These are phyloP conservation scores for Alfaro cultratus DNA, from an alignment of 2,797 vertebrate species.

Conservation along the genomic window DNA sequence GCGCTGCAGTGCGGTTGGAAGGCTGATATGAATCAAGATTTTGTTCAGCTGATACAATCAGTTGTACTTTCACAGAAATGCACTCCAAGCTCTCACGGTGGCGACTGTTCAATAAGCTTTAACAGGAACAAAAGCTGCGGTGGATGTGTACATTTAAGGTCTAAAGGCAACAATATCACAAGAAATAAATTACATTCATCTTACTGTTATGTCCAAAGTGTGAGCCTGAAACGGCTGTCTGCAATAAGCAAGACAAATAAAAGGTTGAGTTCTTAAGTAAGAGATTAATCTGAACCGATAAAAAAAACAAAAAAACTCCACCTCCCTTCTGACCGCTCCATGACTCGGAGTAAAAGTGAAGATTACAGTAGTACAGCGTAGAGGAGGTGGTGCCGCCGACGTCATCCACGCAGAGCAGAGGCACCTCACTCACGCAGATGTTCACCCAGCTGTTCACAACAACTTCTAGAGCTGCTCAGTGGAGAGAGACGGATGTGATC, in stretches of 20 bases:
- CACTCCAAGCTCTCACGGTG: background rate
- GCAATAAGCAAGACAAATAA: background rate
- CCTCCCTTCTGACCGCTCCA: background rate
- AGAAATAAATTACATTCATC: background rate
- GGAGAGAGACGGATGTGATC: constrained; percentile 22
- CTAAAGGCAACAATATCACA: background rate
- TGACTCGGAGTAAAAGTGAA: background rate
- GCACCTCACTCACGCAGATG: constrained; percentile 67
- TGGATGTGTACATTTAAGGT: background rate
- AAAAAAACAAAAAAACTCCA: background rate
- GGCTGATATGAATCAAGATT: constrained; percentile 1
- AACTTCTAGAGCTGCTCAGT: constrained; percentile 57
- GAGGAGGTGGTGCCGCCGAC: constrained; percentile 21
- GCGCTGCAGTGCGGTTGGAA: background rate
- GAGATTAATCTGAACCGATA: background rate
- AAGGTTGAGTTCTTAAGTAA: background rate
- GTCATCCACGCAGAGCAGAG: constrained; percentile 31
- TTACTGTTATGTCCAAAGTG: background rate
- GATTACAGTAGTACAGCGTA: background rate
- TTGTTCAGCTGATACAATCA: constrained; percentile 6
- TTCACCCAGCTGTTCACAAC: constrained; percentile 69
- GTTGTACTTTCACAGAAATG: constrained; percentile 3
- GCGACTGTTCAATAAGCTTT: background rate
- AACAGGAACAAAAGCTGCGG: background rate
- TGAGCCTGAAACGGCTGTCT: background rate